A percentile compares a stretch with the other conserved stretches of the same genome.
Evolutionary conservation across 2,797 vertebrate genomes (phyloP).

Genomic region (Leucoraja ocellata): DNA sequence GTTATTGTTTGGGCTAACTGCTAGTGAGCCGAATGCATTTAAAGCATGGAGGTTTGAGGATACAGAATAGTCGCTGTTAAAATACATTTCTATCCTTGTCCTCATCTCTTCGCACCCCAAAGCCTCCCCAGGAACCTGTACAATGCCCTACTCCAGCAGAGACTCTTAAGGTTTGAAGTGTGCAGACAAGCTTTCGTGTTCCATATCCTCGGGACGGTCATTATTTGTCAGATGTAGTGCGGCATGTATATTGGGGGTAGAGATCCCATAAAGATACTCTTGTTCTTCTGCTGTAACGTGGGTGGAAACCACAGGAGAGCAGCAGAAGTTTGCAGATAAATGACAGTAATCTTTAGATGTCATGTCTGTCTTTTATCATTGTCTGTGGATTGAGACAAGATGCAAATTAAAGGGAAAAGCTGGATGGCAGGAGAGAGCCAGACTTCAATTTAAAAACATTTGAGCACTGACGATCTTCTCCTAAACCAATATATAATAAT

Average conservation of each 20-base stretch:
- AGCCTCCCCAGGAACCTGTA: not conserved
- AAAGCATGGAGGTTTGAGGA: not conserved
- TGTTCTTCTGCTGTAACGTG: not conserved
- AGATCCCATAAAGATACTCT: not conserved
- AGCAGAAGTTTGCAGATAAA: not conserved
- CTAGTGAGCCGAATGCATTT: not conserved
- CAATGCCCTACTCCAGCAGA: not conserved
- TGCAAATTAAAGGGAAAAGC: not conserved
- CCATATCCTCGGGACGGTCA: not conserved
- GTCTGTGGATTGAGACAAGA: not conserved
- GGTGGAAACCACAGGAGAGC: not conserved
- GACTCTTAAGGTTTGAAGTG: not conserved
- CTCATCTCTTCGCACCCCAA: not conserved
- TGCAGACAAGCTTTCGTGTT: not conserved
- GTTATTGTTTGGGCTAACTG: not conserved
- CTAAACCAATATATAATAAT: not conserved
- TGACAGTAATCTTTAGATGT: not conserved
- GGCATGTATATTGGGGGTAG: not conserved
- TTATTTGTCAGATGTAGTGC: not conserved
- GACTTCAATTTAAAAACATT: too few relatives aligned
- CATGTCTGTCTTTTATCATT: not conserved
- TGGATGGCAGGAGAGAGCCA: not conserved
- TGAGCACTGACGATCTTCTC: not conserved
- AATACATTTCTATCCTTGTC: not conserved
- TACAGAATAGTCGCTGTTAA: not conserved